phyloP scores from a whole-genome alignment of 2,888 invertebrate genomes.

The Yponomeuta cagnagella region DNA sequence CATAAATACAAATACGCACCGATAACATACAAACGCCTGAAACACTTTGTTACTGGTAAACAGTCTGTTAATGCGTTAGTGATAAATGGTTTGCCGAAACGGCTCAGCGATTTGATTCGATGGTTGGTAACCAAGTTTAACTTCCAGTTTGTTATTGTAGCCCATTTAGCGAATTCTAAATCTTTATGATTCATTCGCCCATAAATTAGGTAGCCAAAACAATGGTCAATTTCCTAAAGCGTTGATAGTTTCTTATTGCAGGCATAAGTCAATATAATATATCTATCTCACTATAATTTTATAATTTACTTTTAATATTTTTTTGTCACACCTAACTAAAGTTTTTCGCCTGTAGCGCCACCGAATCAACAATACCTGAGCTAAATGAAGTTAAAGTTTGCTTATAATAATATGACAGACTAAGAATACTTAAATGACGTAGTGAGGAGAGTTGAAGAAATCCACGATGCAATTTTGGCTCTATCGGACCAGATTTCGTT shows the following conservation, averaged over 20 bases:
- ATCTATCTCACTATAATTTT: too few species aligned
- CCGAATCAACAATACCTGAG: too few species aligned
- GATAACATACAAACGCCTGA: slow-evolving; percentile 44
- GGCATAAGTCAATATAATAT: too few species aligned
- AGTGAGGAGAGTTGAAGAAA: too few species aligned
- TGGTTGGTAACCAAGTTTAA: neutral
- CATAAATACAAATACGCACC: slow-evolving; percentile 55
- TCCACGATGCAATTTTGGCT: too few species aligned
- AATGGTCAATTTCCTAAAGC: neutral
- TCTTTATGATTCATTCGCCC: neutral
- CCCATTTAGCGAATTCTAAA: neutral
- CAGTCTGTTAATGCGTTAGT: slow-evolving; percentile 16
- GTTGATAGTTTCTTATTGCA: neutral
- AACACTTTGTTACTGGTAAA: slow-evolving; percentile 40
- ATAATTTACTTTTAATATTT: too few species aligned
- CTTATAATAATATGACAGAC: too few species aligned
- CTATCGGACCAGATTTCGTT: too few species aligned
- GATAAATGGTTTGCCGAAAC: slow-evolving; percentile 10
- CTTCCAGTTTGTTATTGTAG: neutral
- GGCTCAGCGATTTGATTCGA: neutral
- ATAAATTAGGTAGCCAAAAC: neutral
- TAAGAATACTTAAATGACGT: too few species aligned
- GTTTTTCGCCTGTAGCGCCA: too few species aligned
- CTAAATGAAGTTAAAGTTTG: too few species aligned
- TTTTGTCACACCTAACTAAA: too few species aligned